These are phyloP conservation scores for Emmelina monodactyla DNA, from an alignment of 2,888 invertebrate genomes.

Conservation along the genomic window DNA sequence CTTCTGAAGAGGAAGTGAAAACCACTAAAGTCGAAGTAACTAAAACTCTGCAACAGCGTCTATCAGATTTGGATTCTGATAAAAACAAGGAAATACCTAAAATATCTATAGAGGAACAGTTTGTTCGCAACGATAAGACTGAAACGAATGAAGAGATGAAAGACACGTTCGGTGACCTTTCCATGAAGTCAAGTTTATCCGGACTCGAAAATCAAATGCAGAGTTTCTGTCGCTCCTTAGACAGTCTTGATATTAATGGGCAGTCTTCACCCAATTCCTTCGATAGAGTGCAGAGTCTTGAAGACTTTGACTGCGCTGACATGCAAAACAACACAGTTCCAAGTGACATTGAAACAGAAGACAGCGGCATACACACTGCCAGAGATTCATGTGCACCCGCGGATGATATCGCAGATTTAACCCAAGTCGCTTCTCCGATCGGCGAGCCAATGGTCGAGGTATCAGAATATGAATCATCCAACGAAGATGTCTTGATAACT, in stretches of 20 bases:
- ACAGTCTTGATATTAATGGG: constrained; percentile 70
- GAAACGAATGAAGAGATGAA: constrained; percentile 28
- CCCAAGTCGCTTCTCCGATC: constrained; percentile 54
- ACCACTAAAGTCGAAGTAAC: constrained; percentile 45
- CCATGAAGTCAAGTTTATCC: constrained; percentile 41
- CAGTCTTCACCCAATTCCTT: constrained; percentile 62
- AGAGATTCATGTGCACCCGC: constrained; percentile 81
- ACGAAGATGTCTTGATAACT: constrained; percentile 39
- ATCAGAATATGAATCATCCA: constrained; percentile 56
- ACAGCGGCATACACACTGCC: constrained; percentile 81
- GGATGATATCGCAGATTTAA: constrained; percentile 73
- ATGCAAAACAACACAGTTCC: constrained; percentile 64
- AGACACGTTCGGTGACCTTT: constrained; percentile 32
- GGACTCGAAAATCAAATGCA: constrained; percentile 65
- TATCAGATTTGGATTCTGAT: constrained; percentile 57
- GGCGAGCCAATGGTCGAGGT: constrained; percentile 50
- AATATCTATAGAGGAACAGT: constrained; percentile 45
- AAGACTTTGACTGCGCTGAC: constrained; percentile 70
- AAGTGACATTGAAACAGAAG: constrained; percentile 75
- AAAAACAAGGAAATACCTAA: constrained; percentile 57
- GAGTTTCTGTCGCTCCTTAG: constrained; percentile 70
- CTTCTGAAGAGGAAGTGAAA: constrained; percentile 48
- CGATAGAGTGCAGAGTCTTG: constrained; percentile 70
- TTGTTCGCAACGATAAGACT: constrained; percentile 22
- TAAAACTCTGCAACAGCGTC: constrained; percentile 60